These are phyloP conservation scores for Cisticola juncidis DNA, from an alignment of 2,113 vertebrate genomes.

Conservation along the genomic window DNA sequence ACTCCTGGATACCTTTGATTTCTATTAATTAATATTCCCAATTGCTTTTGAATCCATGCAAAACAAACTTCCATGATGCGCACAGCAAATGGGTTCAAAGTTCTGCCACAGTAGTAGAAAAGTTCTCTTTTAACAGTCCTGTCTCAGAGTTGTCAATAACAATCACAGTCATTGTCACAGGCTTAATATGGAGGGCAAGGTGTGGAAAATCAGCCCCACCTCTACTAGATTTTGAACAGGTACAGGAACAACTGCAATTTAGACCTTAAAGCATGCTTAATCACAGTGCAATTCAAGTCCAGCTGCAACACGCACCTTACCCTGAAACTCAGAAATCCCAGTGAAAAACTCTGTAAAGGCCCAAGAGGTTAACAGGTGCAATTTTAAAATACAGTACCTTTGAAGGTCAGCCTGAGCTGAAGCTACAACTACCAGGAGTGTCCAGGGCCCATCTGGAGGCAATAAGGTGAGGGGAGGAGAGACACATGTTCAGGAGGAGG, in stretches of 20 bases:
- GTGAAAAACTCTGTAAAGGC: neutral
- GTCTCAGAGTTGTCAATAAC: neutral
- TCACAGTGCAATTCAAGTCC: rapidly evolving
- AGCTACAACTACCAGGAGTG: neutral
- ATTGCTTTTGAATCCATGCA: neutral
- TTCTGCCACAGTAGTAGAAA: neutral
- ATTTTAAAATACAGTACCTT: neutral
- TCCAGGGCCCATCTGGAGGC: neutral
- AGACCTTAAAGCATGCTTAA: neutral
- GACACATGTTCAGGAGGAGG: neutral
- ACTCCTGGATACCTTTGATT: neutral
- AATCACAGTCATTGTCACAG: neutral
- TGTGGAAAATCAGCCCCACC: neutral
- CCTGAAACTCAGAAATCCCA: neutral
- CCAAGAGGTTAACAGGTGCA: neutral
- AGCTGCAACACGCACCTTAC: rapidly evolving
- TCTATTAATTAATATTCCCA: neutral
- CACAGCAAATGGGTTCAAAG: neutral
- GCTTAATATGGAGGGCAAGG: neutral
- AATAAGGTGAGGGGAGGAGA: rapidly evolving
- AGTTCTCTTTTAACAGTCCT: neutral
- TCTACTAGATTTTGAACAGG: neutral
- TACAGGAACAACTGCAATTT: neutral
- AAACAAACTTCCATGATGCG: neutral
- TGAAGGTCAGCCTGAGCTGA: neutral